These are phyloP conservation scores for Hipparchia semele DNA, from an alignment of 2,888 invertebrate genomes.

Conservation along the genomic window DNA sequence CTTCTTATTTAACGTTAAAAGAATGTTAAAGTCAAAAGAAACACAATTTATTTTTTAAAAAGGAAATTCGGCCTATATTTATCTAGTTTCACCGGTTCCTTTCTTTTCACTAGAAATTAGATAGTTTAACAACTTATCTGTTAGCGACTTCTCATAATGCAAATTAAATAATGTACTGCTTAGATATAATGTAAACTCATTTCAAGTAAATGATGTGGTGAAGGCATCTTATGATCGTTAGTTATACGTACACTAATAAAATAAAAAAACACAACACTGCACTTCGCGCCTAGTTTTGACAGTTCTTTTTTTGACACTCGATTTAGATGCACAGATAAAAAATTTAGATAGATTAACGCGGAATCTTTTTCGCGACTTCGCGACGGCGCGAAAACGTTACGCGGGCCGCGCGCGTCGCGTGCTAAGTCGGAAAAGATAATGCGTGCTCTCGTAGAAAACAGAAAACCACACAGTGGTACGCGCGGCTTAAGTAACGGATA, in stretches of 20 bases:
- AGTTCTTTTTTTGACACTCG: slow-evolving; percentile 29
- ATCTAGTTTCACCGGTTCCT: too few relatives aligned
- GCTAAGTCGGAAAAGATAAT: slow-evolving; percentile 63
- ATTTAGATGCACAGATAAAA: slow-evolving; percentile 25
- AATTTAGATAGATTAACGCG: slow-evolving; percentile 24
- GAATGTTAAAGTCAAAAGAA: too few relatives aligned
- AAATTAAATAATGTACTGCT: background rate
- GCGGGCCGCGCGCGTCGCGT: slow-evolving; percentile 75
- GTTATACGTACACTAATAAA: slow-evolving; percentile 32
- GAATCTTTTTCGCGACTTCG: slow-evolving; percentile 52
- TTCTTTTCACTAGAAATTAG: too few relatives aligned
- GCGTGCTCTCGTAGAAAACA: slow-evolving; percentile 38
- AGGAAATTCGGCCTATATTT: too few relatives aligned
- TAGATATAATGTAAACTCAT: background rate
- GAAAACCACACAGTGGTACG: slow-evolving; percentile 16
- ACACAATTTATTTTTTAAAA: too few relatives aligned
- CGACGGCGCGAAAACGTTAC: slow-evolving; percentile 66
- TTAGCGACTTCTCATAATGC: background rate
- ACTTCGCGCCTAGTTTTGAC: slow-evolving; percentile 32
- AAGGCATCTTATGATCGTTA: background rate
- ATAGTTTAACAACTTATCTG: background rate
- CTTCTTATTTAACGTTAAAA: too few relatives aligned
- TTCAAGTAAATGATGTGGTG: background rate
- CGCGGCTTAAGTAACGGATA: slow-evolving; percentile 26
- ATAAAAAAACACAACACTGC: slow-evolving; percentile 39